Evolutionary conservation across 2,888 invertebrate species (phyloP).

Genomic region (Eumerus sabulonum): DNA sequence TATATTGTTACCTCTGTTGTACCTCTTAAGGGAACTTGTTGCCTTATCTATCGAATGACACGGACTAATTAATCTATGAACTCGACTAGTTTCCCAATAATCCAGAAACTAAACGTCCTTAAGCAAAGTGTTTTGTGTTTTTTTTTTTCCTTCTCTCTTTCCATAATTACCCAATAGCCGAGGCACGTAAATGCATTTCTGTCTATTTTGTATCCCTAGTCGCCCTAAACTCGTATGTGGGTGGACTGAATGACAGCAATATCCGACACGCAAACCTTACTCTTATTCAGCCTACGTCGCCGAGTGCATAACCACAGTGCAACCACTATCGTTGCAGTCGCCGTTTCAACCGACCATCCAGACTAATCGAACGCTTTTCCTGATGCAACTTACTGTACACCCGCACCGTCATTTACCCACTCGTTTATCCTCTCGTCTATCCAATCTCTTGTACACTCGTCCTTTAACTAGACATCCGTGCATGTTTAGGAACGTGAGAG

Average conservation of each 20-base stretch:
- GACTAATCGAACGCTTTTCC: conserved; percentile 64
- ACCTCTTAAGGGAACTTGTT: too few species aligned
- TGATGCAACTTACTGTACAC: conserved; percentile 33
- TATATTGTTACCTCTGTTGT: too few species aligned
- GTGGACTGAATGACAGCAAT: conserved; percentile 62
- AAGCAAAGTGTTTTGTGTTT: neutral
- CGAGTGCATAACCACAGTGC: conserved; percentile 2
- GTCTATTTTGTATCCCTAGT: conserved; percentile 39
- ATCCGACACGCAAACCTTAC: conserved; percentile 66
- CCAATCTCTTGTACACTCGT: conserved; percentile 11
- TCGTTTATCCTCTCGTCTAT: conserved; percentile 1
- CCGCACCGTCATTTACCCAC: conserved; percentile 3
- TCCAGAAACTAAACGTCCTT: conserved; percentile 44
- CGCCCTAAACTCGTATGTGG: conserved; percentile 36
- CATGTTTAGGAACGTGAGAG: neutral
- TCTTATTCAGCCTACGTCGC: conserved; percentile 46
- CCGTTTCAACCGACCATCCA: conserved; percentile 18
- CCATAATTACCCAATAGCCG: conserved; percentile 62
- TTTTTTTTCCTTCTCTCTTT: conserved; percentile 39
- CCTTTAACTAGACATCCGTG: conserved; percentile 30
- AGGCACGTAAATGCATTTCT: conserved; percentile 58
- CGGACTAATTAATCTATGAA: conserved; percentile 48
- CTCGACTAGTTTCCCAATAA: conserved; percentile 54
- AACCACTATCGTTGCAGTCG: conserved; percentile 11
- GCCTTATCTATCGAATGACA: neutral